Percentiles rank a stretch among this genome's conserved stretches.
Evolutionary conservation across 2,113 vertebrate species (phyloP).

Genomic region (Ornithorhynchus anatinus): DNA sequence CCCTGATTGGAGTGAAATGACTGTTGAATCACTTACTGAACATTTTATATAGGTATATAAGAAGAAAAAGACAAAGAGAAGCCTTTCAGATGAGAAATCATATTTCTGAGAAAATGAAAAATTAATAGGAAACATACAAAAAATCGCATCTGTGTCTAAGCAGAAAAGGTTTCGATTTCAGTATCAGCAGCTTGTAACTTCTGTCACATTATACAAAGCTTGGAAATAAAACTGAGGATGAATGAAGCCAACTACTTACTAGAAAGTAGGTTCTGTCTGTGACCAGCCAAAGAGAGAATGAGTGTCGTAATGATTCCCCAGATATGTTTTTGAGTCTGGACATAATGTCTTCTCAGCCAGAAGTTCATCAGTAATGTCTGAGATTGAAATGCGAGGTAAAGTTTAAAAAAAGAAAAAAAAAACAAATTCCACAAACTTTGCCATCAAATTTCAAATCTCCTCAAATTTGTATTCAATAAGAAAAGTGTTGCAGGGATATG

Average conservation of each 20-base stretch:
- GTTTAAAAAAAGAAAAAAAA: no score
- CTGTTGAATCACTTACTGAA: no score
- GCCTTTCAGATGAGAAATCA: neutral
- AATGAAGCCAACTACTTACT: constrained; percentile 38
- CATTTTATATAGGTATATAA: no score
- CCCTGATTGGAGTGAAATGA: no score
- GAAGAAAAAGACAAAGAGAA: neutral
- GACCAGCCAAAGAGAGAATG: constrained; percentile 61
- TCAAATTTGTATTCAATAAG: neutral
- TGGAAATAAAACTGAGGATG: constrained; percentile 14
- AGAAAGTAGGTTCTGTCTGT: constrained; percentile 54
- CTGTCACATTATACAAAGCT: neutral
- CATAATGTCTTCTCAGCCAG: constrained; percentile 49
- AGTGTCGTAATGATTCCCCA: constrained; percentile 49
- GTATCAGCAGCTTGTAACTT: neutral
- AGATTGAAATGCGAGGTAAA: constrained; percentile 16
- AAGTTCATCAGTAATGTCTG: constrained; percentile 36
- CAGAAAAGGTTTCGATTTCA: neutral
- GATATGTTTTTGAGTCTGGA: constrained; percentile 50
- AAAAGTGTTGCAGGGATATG: neutral
- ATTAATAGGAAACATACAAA: neutral
- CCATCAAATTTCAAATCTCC: neutral
- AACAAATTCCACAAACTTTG: neutral
- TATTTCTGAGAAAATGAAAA: neutral
- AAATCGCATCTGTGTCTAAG: neutral